phyloP scores from a whole-genome alignment of 2,797 vertebrate genomes.

The Rhinella marina region DNA sequence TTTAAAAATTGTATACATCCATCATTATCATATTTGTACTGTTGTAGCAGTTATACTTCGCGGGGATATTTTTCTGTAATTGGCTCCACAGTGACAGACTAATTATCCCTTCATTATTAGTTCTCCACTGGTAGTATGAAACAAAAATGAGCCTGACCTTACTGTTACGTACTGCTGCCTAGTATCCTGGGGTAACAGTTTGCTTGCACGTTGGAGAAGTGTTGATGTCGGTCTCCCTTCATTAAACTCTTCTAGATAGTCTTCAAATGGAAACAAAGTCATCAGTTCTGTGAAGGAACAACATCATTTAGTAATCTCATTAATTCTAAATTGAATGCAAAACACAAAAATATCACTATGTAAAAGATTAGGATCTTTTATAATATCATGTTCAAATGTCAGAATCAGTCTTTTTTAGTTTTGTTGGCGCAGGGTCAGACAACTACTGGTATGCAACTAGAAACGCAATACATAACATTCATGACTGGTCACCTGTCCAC shows the following conservation, averaged over 20 bases:
- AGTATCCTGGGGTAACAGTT: not conserved
- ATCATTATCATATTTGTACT: slow-evolving; percentile 13
- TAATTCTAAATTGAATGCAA: no score
- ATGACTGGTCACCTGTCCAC: no score
- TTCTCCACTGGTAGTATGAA: slow-evolving; percentile 23
- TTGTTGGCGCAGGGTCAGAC: no score
- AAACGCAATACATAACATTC: no score
- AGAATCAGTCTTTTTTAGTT: no score
- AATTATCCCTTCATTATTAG: slow-evolving; percentile 49
- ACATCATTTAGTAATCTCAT: no score
- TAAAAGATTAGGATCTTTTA: no score
- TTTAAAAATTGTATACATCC: no score
- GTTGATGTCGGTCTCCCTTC: not conserved
- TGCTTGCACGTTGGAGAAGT: not conserved
- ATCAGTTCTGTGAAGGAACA: no score
- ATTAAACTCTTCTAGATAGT: not conserved
- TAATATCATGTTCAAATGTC: no score
- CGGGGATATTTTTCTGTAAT: slow-evolving; percentile 28
- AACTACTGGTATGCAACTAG: no score
- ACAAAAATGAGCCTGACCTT: slow-evolving; percentile 22
- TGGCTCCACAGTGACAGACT: slow-evolving; percentile 31
- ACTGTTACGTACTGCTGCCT: not conserved
- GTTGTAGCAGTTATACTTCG: slow-evolving; percentile 7
- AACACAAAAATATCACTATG: no score
- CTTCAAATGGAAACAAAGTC: not conserved